Base-by-base conservation (phyloP, 2,888 invertebrate species). In the Ashinkailepas kermadecensis region DNA sequence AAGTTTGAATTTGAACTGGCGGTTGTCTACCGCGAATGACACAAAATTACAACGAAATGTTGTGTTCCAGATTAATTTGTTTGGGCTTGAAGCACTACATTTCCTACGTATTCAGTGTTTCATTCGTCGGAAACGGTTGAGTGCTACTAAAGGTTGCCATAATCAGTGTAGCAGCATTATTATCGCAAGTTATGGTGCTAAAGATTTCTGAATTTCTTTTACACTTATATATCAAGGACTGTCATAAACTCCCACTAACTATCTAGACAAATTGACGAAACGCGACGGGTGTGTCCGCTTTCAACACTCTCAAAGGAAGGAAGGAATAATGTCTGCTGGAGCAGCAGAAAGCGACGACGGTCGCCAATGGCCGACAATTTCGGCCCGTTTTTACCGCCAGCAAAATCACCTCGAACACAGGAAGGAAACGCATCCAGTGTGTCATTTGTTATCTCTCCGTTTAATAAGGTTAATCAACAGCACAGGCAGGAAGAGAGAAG, bases 401-500 rank as follows among this genome's bases (percentile, higher is more conserved):
- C 74, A 23, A 23, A 23, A 65, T 65, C 65, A 21, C 39, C 54
- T 18, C 54, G 18, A 18, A 15, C 18, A 2, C 12, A 54, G 74
- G 74, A 25, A 74, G 74, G 74, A 74, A 54, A 54, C 74, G 54
- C 39, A 39, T 39, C 54, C 54, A 18, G 54, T 12, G 54, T 54
- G 74, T 74, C 74, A 74, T 74, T 74, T 74, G 74, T 74, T 74
- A 74, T 74, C 74, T 74, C 54, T 12, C 74, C 74, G 74, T 74
- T 74, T 74, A 74, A 74, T 74, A 74, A 74, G 74, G 74, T 74
- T 74, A 74, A 74, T 74, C 74, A 74, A 21, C 74, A 6, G 54
- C 18, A 6, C 8, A 39, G 74, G 74, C 54, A 54, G 74, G 15
- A 18, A 25, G 74, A 18, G 39, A 23, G 25, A 9, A 21, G 15